phyloP scores from a whole-genome alignment of 2,113 vertebrate genomes.

The Eulacestoma nigropectus region DNA sequence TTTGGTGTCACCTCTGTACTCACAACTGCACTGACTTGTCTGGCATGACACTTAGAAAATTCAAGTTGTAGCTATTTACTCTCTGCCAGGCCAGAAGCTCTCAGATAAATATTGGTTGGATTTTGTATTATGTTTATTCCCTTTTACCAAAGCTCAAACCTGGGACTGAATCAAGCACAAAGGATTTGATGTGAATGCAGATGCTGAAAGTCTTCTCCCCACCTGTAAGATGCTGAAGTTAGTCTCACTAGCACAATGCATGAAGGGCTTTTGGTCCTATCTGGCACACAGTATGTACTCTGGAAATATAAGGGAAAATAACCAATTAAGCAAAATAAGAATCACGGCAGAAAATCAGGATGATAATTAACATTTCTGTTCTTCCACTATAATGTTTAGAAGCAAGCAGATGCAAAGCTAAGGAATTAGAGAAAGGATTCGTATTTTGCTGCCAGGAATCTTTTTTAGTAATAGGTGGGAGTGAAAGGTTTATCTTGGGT shows the following conservation, averaged over 20 bases:
- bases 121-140: background rate
- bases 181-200: background rate
- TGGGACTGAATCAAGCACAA: background rate
- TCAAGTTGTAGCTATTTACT: background rate
- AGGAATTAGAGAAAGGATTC: background rate
- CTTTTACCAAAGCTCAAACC: background rate
- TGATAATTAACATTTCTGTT: background rate
- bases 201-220: background rate
- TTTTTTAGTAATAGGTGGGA: background rate
- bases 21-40: background rate
- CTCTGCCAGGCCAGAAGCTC: background rate
- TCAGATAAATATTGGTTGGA: background rate
- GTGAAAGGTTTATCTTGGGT: background rate
- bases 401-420: background rate
- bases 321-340: background rate
- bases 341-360: background rate
- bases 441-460: background rate
- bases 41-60: slow-evolving; percentile 12
- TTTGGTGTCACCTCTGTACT: background rate
- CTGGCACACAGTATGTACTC: background rate
- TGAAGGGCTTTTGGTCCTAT: background rate
- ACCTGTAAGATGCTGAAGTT: background rate
- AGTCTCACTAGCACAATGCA: no score
- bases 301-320: background rate
- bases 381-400: background rate